These are phyloP conservation scores for Nothoprocta perdicaria DNA, from an alignment of 2,113 vertebrate genomes.

Conservation along the genomic window DNA sequence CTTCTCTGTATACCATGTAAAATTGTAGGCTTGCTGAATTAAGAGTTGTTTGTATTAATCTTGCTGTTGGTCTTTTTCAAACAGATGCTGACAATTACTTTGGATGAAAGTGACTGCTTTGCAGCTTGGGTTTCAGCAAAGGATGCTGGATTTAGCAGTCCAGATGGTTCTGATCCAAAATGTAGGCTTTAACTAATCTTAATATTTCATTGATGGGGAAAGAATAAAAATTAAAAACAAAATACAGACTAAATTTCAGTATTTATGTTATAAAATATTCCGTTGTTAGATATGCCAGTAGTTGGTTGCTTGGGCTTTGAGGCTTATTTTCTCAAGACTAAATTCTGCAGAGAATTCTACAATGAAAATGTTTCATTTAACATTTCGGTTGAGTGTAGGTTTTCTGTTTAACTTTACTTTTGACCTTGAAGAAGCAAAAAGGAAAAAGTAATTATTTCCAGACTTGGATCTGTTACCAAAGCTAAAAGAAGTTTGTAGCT, in stretches of 20 bases:
- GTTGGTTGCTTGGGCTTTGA: neutral
- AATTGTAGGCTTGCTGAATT: neutral
- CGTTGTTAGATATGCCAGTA: neutral
- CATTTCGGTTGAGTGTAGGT: neutral
- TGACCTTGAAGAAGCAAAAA: neutral
- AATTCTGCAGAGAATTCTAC: neutral
- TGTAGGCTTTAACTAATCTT: constrained; percentile 75
- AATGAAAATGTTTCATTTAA: neutral
- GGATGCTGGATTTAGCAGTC: constrained; percentile 95
- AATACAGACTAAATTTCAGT: neutral
- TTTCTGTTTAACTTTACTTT: neutral
- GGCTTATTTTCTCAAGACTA: neutral
- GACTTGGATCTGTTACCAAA: neutral
- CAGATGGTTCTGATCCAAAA: constrained; percentile 97
- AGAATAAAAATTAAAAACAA: neutral
- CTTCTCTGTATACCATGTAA: neutral
- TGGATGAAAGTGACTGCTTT: constrained; percentile 98
- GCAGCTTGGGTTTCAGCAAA: constrained; percentile 99
- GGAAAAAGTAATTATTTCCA: neutral
- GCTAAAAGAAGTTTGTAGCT: neutral
- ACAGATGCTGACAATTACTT: constrained; percentile 97
- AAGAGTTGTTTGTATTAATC: neutral
- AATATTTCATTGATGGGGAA: neutral
- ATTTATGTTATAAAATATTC: neutral
- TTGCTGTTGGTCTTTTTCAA: neutral